Base-by-base conservation (phyloP, 2,797 vertebrate genomes). In the Propithecus deckenii region DNA sequence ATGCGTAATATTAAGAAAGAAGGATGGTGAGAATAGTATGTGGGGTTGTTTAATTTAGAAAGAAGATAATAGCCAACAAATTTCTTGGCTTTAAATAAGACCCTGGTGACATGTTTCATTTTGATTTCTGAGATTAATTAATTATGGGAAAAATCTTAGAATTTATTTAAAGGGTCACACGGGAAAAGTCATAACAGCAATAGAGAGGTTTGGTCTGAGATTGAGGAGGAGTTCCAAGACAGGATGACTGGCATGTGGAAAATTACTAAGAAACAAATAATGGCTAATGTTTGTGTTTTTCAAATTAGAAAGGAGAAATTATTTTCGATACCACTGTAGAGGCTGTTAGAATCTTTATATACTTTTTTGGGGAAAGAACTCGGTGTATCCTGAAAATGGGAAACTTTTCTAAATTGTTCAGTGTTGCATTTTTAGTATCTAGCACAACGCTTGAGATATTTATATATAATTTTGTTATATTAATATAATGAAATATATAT, bases 81-180 rank as follows among this genome's bases (percentile, higher is more conserved):
- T 50, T 71, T 95, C 95, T 98, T 91, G 95, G 74, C 94, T 97
- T 98, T 97, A 97, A 98, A 98, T 97, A 95, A 55, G 91, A 28
- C 52, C 74, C 92, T 91, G 98, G 93, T 95, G 96, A 97, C 91
- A 93, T 83, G 96, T 97, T 98, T 98, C 83, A 98, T 94, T 97
- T 98, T 97, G 89, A 98, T 98, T 97, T 93, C 96, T 96, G 76
- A 97, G 97, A 96, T 98, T 98, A 98, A 98, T 97, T 96, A 98
- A 97, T 96, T 98, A 98, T 95, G 95, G 97, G 95, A 97, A 98
- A 98, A 92, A 92, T 59, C 92, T 91, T 89, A 87, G 97, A 78
- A 96, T 98, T 97, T 98, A 98, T 98, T 98, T 97, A 97, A 98
- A 97, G 96, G 87, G 89, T 92, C 97, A 97, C 94, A 97, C 3